Evolutionary conservation across 2,888 invertebrate genomes (phyloP).

Genomic region (Epinotia bilunana): DNA sequence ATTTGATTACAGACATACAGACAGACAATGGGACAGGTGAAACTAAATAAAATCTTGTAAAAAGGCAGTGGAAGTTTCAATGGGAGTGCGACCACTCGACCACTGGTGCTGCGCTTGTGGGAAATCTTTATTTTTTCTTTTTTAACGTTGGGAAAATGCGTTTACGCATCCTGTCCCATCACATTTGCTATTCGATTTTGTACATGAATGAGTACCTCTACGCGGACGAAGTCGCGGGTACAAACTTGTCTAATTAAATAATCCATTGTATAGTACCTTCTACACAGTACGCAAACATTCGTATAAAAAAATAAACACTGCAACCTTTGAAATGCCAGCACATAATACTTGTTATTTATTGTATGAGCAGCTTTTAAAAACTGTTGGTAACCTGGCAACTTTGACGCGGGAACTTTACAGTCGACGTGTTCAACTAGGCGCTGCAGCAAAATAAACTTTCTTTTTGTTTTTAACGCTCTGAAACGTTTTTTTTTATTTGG

Average conservation of each 20-base stretch:
- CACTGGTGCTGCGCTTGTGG: no score
- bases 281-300: conserved; percentile 3
- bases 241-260: not conserved
- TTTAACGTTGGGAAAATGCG: no score
- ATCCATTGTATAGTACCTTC: not conserved
- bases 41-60: no score
- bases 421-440: conserved; percentile 63
- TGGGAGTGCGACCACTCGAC: no score
- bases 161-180: no score
- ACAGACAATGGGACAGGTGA: no score
- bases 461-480: conserved; percentile 50
- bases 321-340: conserved; percentile 30
- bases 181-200: no score
- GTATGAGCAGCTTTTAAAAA: conserved; percentile 38
- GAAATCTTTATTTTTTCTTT: no score
- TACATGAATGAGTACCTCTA: no score
- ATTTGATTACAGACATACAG: no score
- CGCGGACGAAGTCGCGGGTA: no score
- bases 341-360: conserved; percentile 36
- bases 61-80: no score
- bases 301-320: conserved; percentile 26
- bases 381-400: conserved; percentile 61
- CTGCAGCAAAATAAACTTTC: conserved; percentile 55
- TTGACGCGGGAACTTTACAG: conserved; percentile 63
- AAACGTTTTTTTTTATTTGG: conserved; percentile 9